phyloP scores from a whole-genome alignment of 2,888 invertebrate species.

The Abrostola tripartita region DNA sequence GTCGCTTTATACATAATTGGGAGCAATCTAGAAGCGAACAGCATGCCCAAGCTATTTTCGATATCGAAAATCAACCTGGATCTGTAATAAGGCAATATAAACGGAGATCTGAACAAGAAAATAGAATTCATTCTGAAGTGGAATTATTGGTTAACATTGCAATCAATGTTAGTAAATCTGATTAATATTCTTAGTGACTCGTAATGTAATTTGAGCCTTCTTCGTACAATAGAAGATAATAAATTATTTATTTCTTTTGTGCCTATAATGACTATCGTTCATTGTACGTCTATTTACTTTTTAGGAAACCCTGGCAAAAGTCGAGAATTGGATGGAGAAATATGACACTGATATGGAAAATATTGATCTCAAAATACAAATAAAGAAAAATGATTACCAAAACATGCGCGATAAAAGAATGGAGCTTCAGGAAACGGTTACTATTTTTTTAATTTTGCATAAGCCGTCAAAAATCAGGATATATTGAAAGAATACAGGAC shows the following conservation, averaged over 20 bases:
- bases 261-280: too few relatives aligned
- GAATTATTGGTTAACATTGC: constrained; percentile 70
- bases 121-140: constrained; percentile 76
- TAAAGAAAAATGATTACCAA: constrained; percentile 73
- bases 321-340: constrained; percentile 79
- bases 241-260: background rate
- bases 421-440: constrained; percentile 66
- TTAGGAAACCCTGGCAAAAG: constrained; percentile 75
- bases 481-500: background rate
- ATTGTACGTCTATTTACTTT: constrained; percentile 7
- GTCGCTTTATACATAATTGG: constrained; percentile 75
- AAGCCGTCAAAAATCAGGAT: background rate
- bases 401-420: constrained; percentile 63
- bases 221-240: background rate
- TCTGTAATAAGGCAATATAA: constrained; percentile 68
- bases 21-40: constrained; percentile 76
- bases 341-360: constrained; percentile 78
- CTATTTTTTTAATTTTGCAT: background rate
- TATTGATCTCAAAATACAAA: constrained; percentile 77
- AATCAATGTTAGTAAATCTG: constrained; percentile 69
- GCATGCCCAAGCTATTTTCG: constrained; percentile 61
- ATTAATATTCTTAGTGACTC: background rate
- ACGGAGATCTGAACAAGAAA: constrained; percentile 69
- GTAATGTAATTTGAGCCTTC: too few relatives aligned
- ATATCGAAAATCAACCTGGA: constrained; percentile 59